Evolutionary conservation across 1,140 invertebrate species (phyloP).

Genomic region (Dendrolimus kikuchii): DNA sequence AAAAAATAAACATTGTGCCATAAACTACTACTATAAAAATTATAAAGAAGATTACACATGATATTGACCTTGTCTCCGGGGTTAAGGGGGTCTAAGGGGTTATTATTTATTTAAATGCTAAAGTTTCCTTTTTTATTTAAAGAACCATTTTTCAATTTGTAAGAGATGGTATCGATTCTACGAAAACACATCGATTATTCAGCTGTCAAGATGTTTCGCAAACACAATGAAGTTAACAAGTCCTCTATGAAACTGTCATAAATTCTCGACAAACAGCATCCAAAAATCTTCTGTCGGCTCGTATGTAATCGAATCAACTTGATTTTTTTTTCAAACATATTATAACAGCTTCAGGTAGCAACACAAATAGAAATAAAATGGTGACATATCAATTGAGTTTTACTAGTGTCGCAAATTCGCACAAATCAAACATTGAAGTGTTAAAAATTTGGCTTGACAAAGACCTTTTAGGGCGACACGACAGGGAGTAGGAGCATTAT

Average conservation of each 20-base stretch:
- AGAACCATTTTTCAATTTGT: background rate
- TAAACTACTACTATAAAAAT: no score
- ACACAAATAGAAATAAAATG: slow-evolving; percentile 63
- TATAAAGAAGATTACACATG: background rate
- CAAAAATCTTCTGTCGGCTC: slow-evolving; percentile 32
- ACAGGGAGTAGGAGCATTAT: slow-evolving; percentile 52
- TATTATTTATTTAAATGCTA: no score
- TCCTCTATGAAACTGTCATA: slow-evolving; percentile 40
- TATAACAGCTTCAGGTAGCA: slow-evolving; percentile 58
- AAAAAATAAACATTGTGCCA: no score
- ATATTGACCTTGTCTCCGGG: background rate
- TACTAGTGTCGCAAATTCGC: slow-evolving; percentile 57
- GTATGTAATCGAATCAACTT: slow-evolving; percentile 37
- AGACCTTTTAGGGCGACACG: slow-evolving; percentile 42
- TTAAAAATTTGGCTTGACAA: slow-evolving; percentile 61
- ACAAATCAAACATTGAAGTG: slow-evolving; percentile 71
- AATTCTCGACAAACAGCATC: slow-evolving; percentile 25
- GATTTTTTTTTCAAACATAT: slow-evolving; percentile 28
- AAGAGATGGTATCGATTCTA: slow-evolving; percentile 16
- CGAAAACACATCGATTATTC: slow-evolving; percentile 39
- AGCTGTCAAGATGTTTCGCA: slow-evolving; percentile 9
- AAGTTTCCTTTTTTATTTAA: no score
- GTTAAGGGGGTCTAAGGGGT: no score
- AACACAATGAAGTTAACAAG: slow-evolving; percentile 42
- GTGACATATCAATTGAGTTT: slow-evolving; percentile 63